Evolutionary conservation across 2,888 invertebrate genomes (phyloP).

Genomic region (Hypomecis punctinalis): DNA sequence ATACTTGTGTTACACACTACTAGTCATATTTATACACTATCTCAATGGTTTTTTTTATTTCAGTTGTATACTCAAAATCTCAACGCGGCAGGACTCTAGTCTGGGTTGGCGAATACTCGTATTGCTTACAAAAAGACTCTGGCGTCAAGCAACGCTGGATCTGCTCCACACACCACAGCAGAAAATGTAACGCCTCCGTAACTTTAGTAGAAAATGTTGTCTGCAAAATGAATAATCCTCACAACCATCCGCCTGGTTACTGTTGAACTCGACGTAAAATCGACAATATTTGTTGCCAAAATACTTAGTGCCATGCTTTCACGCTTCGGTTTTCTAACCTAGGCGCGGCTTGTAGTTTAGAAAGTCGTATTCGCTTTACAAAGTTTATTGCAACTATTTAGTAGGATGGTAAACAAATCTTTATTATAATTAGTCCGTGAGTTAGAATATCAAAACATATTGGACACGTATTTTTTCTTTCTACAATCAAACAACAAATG

Average conservation of each 20-base stretch:
- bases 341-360: background rate
- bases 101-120: slow-evolving; percentile 1
- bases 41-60: background rate
- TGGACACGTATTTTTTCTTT: too few species aligned
- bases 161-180: slow-evolving; percentile 2
- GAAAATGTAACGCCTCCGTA: slow-evolving; percentile 2
- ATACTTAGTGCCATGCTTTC: too few species aligned
- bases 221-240: slow-evolving; percentile 4
- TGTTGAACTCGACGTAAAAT: background rate
- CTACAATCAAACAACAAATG: too few species aligned
- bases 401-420: too few species aligned
- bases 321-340: too few species aligned
- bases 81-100: background rate
- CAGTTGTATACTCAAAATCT: background rate
- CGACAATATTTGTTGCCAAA: too few species aligned
- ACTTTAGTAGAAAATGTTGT: background rate
- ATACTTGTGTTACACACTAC: too few species aligned
- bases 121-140: background rate
- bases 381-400: too few species aligned
- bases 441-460: too few species aligned
- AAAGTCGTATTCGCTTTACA: background rate
- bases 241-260: background rate
- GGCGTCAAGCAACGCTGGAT: background rate
- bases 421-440: too few species aligned
- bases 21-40: too few species aligned